Evolutionary conservation across 2,113 vertebrate genomes (phyloP).

Genomic region (Isichthys henryi): DNA sequence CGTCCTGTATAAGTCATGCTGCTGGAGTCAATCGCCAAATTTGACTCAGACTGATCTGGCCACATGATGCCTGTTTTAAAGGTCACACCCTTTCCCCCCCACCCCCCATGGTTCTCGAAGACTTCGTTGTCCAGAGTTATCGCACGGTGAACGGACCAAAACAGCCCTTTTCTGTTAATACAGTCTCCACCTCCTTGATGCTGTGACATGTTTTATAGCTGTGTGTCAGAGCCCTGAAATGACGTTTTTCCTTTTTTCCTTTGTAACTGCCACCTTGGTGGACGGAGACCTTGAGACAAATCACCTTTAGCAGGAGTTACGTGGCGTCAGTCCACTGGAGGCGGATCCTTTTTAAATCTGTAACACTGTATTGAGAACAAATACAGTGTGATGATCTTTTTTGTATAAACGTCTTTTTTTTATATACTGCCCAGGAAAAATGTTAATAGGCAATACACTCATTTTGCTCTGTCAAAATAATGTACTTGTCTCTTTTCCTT

Average conservation of each 20-base stretch:
- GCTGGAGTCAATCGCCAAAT: conserved; percentile 81
- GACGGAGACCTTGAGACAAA: conserved; percentile 49
- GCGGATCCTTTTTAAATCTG: conserved; percentile 38
- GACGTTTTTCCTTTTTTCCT: background rate
- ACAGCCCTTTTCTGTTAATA: conserved; percentile 36
- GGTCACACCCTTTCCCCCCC: conserved; percentile 34
- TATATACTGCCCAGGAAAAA: conserved; percentile 40
- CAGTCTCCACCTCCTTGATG: conserved; percentile 42
- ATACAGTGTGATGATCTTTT: conserved; percentile 42
- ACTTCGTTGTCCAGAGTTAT: conserved; percentile 24
- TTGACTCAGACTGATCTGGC: background rate
- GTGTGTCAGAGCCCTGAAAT: conserved; percentile 23
- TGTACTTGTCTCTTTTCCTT: conserved; percentile 34
- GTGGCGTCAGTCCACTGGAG: conserved; percentile 30
- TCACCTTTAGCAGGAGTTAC: conserved; percentile 23
- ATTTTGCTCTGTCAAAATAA: conserved; percentile 39
- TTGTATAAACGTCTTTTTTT: conserved; percentile 42
- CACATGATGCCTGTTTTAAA: conserved; percentile 19
- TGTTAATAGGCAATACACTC: conserved; percentile 36
- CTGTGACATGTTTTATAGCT: conserved; percentile 25
- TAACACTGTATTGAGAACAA: conserved; percentile 41
- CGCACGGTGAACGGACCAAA: conserved; percentile 46
- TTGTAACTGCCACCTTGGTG: conserved; percentile 53
- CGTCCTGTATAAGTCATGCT: conserved; percentile 74
- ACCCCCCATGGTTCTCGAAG: conserved; percentile 29